Base-by-base conservation (phyloP, 23 tunicate species). In the Botrylloides violaceus region DNA sequence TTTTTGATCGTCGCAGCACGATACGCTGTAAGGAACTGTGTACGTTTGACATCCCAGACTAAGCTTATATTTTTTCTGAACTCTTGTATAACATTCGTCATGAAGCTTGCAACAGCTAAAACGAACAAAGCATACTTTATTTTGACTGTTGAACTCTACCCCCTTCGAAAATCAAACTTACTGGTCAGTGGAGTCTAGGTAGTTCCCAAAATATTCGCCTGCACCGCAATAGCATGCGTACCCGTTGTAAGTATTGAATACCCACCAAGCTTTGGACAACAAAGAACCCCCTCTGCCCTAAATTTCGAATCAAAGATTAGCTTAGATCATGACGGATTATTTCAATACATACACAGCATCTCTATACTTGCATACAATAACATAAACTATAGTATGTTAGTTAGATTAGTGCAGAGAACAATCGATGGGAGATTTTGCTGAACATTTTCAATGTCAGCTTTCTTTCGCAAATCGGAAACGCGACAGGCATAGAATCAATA, bases 181-280 rank as follows among this genome's bases (percentile, higher is more conserved):
- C 70, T 25, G 35, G 9, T 63, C 70, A 3, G 70, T 63, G 4
- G 34, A 4, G 33, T 63, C 70, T 34, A 63, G n/a, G 33, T 63
- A 63, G 35, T 63, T 63, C 9, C 70, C 70, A 4, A 3, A 29
- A 31, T 63, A 63, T 4, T 3, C 19, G 4, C 70, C 70, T 29
- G 35, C 35, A 31, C 70, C 70, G 35, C 70, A 63, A 9, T 63
- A 63, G 29, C 70, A 63, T 63, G 7, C 70, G 33, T 63, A 63
- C 29, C 70, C 70, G 33, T 63, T 63, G 70, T 27, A 63, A 3
- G 35, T 25, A 4, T 4, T 4, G 35, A 27, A 63, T 27, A 34
- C 70, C 70, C 70, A 63, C 36, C 26, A 31, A 3, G 36, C 70
- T 9, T 63, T 31, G 20, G 35, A 3, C n/a, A 63, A 6, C 35